Evolutionary conservation across 2,113 vertebrate species (phyloP).

Genomic region (Etia nguti): DNA sequence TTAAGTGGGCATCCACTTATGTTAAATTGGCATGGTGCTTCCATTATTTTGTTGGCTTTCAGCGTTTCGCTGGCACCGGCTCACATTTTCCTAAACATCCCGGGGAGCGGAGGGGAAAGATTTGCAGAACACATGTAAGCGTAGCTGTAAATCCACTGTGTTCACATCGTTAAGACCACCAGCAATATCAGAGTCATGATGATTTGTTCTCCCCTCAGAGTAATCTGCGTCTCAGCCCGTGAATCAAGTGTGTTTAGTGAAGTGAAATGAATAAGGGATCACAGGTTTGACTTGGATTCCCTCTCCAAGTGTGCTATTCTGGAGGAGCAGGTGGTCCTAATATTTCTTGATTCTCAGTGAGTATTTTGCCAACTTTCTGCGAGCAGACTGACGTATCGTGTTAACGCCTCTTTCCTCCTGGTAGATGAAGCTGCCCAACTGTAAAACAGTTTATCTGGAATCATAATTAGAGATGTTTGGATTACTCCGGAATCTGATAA

Average conservation of each 20-base stretch:
- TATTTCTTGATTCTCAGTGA: conserved; percentile 22
- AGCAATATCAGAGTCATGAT: background rate
- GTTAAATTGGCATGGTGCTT: background rate
- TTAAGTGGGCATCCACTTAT: background rate
- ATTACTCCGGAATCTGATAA: conserved; percentile 3
- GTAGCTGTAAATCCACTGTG: background rate
- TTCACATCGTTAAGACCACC: conserved; percentile 26
- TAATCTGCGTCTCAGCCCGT: background rate
- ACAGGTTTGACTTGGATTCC: background rate
- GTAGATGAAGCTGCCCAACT: background rate
- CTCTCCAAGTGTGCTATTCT: background rate
- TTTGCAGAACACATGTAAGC: background rate
- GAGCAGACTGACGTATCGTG: background rate
- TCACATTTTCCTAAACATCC: conserved; percentile 1
- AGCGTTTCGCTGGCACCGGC: background rate
- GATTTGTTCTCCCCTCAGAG: background rate
- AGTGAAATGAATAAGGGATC: conserved; percentile 12
- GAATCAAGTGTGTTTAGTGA: background rate
- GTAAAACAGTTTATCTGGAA: conserved; percentile 29
- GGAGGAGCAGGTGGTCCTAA: conserved; percentile 45
- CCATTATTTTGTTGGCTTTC: background rate
- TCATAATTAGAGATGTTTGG: conserved; percentile 35
- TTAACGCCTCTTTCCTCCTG: background rate
- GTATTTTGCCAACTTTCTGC: background rate
- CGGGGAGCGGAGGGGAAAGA: background rate